Conservation (phyloP, 2,113 vertebrate genomes). For the Picathartes gymnocephalus region DNA sequence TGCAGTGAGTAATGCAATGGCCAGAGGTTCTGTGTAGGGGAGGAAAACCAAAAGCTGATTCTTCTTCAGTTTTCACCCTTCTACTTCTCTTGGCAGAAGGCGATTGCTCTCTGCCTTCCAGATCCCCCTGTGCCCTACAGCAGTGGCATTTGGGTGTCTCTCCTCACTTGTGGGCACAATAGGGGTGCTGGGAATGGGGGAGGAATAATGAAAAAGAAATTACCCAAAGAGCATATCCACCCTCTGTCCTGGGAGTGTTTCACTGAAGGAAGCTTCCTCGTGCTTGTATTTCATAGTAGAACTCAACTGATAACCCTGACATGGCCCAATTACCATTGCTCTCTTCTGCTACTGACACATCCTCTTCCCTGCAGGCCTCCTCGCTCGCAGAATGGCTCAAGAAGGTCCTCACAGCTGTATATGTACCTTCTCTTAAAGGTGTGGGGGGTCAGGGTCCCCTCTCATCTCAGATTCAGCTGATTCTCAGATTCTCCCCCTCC, state of each 20-base stretch:
- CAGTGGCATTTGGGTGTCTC: neutral
- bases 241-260: neutral
- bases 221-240: neutral
- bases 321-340: fast-evolving
- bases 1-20: neutral
- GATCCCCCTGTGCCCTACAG: fast-evolving
- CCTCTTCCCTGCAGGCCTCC: conserved; percentile 28
- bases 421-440: conserved; percentile 49
- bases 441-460: neutral
- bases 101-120: neutral
- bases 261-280: neutral
- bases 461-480: neutral
- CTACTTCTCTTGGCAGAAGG: neutral
- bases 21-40: neutral
- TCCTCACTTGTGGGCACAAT: neutral
- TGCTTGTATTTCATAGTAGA: neutral
- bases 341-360: neutral
- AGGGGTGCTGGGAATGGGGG: neutral
- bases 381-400: conserved; percentile 15
- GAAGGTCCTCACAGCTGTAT: neutral
- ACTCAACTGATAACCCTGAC: too few species aligned
- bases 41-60: neutral
- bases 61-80: neutral
- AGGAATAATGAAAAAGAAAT: neutral
- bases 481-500: neutral